Evolutionary conservation across 2,797 vertebrate genomes (phyloP), one percentile per base, ranked within the genome.

Genomic region (Microctenopoma steveboyesi): DNA sequence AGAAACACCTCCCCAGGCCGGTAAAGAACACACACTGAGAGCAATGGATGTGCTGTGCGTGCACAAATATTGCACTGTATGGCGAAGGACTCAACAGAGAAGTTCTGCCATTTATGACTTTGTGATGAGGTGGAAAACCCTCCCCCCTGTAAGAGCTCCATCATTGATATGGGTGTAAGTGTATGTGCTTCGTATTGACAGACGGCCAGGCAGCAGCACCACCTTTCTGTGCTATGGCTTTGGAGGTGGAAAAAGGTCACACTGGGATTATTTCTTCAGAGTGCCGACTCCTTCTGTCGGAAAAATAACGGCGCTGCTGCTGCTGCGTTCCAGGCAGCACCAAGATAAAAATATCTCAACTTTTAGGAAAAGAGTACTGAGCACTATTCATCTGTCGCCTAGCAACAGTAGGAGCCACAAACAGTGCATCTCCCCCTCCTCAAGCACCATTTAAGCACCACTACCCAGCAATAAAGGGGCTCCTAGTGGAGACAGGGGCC

Each of bases 21-120:
- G 25, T 46, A 69, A 63, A 75, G 50, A 75, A 56, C 4, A 69
- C 71, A 79, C 58, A 83, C 61, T 10, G 40, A 79, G 6, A 62
- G 53, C 67, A 64, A 72, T n/a, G 15, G 22, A 78, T 72, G 67
- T 14, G 64, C 64, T 70, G 33, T 49, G 62, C 61, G 50, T 51
- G 49, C 65, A 83, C 72, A 79, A 22, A 77, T 62, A 78, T 64
- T 76, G 47, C 77, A 83, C 59, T 25, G 60, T 68, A 50, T 42
- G 37, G 62, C 40, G 67, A 49, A 69, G 39, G 42, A 35, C 65
- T 48, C 16, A 33, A 11, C 30, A 72, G 30, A n/a, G 11, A 37
- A 25, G 16, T 8, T 40, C 13, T 5, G 18, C 3, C 2, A 1
- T 55, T 30, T 22, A 37, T 59, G 22, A 70, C n/a, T 28, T 60